These are phyloP conservation scores for Indicator indicator DNA, from an alignment of 2,113 vertebrate species.

Conservation along the genomic window DNA sequence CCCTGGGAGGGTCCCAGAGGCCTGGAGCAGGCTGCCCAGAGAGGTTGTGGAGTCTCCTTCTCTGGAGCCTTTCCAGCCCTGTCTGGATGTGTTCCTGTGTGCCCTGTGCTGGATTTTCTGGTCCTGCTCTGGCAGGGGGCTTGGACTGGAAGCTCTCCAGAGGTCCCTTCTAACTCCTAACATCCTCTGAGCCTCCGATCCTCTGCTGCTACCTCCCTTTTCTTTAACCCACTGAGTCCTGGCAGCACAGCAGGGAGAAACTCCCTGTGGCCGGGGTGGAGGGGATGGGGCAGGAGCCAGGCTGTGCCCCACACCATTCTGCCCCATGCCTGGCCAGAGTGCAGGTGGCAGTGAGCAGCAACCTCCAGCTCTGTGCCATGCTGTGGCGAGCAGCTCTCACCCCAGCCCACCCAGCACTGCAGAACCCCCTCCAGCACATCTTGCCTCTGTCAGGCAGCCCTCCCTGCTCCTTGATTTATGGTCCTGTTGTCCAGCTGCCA, in stretches of 20 bases:
- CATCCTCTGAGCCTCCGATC: too few species aligned
- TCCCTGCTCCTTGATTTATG: background rate
- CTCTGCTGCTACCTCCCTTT: background rate
- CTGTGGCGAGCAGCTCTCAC: background rate
- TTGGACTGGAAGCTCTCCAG: too few species aligned
- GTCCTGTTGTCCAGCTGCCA: conserved; percentile 13
- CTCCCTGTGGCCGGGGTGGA: accelerated
- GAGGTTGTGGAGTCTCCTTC: too few species aligned
- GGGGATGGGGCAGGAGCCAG: background rate
- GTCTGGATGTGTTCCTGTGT: too few species aligned
- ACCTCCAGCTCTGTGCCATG: background rate
- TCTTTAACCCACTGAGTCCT: background rate
- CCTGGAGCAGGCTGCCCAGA: too few species aligned
- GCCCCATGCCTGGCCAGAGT: background rate
- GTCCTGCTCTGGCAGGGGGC: too few species aligned
- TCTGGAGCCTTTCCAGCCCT: too few species aligned
- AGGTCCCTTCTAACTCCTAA: too few species aligned
- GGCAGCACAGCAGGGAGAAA: accelerated
- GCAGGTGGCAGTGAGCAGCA: background rate
- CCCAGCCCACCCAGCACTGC: background rate
- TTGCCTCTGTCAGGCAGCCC: background rate
- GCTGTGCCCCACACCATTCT: background rate
- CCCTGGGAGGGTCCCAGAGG: too few species aligned
- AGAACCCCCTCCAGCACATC: background rate
- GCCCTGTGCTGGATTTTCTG: too few species aligned